Conservation (phyloP, 2,888 invertebrate genomes). For the Strigamia transsilvanica region DNA sequence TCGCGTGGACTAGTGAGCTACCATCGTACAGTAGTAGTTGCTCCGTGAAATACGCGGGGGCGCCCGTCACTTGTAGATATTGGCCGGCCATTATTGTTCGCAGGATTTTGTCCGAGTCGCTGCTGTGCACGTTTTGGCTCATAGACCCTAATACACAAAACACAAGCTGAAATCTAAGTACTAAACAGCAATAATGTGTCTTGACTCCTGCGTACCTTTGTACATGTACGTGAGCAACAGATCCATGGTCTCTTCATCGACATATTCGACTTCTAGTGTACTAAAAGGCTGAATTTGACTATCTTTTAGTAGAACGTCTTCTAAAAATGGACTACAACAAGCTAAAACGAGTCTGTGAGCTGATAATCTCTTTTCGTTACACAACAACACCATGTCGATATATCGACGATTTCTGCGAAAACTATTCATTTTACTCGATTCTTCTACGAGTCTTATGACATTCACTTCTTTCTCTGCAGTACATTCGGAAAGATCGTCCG, state of each 20-base stretch:
- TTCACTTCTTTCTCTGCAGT: neutral
- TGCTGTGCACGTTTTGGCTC: neutral
- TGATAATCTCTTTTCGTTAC: neutral
- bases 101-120: neutral
- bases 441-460: neutral
- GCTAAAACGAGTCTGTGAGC: conserved; percentile 14
- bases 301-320: neutral
- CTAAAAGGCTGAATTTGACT: conserved; percentile 9
- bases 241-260: conserved; percentile 12
- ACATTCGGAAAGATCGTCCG: neutral
- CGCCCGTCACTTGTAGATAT: neutral
- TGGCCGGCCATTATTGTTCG: neutral
- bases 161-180: neutral
- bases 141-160: neutral
- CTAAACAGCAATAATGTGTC: neutral
- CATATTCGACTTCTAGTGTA: neutral
- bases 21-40: neutral
- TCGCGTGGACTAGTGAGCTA: neutral
- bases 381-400: conserved; percentile 9
- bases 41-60: neutral
- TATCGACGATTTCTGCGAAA: conserved; percentile 6
- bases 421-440: conserved; percentile 9
- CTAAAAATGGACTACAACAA: neutral
- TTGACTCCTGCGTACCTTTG: neutral
- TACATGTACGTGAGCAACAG: neutral